Evolutionary conservation across 2,113 vertebrate genomes (phyloP), one percentile per base, ranked within the genome.

Genomic region (Thymallus thymallus): DNA sequence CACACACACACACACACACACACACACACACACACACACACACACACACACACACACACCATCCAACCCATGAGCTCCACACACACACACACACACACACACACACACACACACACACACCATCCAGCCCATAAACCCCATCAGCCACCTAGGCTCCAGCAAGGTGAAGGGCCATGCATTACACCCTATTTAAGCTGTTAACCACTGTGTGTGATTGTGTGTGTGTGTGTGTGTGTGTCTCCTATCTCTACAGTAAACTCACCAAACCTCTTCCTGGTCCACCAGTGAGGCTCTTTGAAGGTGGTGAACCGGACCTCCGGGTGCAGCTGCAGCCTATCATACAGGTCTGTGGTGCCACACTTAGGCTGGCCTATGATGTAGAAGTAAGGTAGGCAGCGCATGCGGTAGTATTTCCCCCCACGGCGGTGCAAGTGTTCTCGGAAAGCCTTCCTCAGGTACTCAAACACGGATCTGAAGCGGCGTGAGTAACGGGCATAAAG

Each of bases 321-420:
- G 83, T 98, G 96, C 75, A 97, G 88, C 77, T 93, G 85, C 6
- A 99, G 93, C 41, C 96, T 92, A 85, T 98, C 95, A 0, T 98
- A 99, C 63, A 99, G 92, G 85, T 99, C 97, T 0, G 97, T 99
- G 0, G 97, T 99, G 69, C 97, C 97, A 0, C 97, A 99, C 85
- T 99, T 99, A 61, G 97, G 97, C 77, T 99, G 97, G 13, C 97
- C 97, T 0, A 99, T 96, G 90, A 99, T 97, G 82, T 98, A 99
- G 88, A 99, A 99, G 76, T 92, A 94, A 0, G 97, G 97, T 20
- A 99, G 94, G 76, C 97, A 99, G 32, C 97, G 96, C 62, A 98
- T 89, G 69, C 97, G 95, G 78, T 94, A 95, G 73, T 91, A 88
- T 26, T 88, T 93, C 20, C 92, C 94, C 0, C 86, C 86, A 0